Percentiles rank a stretch among this genome's conserved stretches.
phyloP scores from a whole-genome alignment of 2,113 vertebrate species.

The Actinemys pallida region DNA sequence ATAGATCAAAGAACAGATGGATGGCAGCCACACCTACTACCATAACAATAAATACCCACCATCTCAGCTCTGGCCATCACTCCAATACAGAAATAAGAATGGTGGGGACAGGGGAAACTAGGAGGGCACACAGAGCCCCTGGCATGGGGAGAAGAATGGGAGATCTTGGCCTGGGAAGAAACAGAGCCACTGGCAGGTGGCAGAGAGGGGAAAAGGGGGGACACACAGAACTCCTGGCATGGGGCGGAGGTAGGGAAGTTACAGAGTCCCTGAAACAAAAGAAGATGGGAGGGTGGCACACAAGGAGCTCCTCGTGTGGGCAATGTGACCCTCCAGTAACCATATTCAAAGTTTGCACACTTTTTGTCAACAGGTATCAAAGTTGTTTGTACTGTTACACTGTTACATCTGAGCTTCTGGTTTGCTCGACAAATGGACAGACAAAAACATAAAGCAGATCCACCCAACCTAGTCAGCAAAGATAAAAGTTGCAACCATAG shows the following conservation, averaged over 20 bases:
- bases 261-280: neutral
- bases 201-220: neutral
- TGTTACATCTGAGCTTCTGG: neutral
- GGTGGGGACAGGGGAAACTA: neutral
- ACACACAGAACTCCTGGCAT: neutral
- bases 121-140: neutral
- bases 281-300: neutral
- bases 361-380: neutral
- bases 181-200: neutral
- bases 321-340: neutral
- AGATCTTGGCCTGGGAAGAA: neutral
- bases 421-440: neutral
- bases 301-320: neutral
- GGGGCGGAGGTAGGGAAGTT: neutral
- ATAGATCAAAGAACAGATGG: neutral
- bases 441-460: neutral
- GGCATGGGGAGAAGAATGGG: neutral
- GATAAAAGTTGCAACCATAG: neutral
- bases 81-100: neutral
- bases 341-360: neutral
- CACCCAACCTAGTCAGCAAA: neutral
- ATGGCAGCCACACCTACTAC: neutral
- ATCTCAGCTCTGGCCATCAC: neutral
- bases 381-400: neutral
- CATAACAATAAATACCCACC: neutral